Percentiles rank a stretch among this genome's conserved stretches.
Evolutionary conservation across 1,140 invertebrate genomes (phyloP).

Genomic region (Himalopsyche phryganea): DNA sequence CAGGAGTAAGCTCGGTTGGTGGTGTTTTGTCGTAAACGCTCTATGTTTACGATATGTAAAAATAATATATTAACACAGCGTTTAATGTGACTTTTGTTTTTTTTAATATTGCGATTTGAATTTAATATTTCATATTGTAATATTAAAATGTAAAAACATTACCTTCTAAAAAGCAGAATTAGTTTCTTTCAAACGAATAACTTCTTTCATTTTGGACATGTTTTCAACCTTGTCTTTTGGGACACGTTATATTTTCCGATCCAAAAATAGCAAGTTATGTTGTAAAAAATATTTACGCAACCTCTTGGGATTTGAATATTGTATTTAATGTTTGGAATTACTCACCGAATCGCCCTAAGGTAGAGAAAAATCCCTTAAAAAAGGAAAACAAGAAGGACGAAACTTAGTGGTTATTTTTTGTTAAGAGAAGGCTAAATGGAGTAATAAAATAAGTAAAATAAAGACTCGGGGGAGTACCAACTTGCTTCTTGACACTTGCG

Average conservation of each 20-base stretch:
- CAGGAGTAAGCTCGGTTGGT: too few relatives aligned
- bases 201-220: too few relatives aligned
- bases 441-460: constrained; percentile 32
- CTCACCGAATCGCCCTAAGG: not conserved
- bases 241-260: not conserved
- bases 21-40: too few relatives aligned
- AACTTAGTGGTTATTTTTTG: constrained; percentile 7
- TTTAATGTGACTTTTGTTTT: too few relatives aligned
- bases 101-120: too few relatives aligned
- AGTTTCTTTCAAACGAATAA: too few relatives aligned
- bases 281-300: not conserved
- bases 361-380: constrained; percentile 3
- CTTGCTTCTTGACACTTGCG: constrained; percentile 23
- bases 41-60: too few relatives aligned
- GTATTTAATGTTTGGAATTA: not conserved
- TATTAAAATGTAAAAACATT: too few relatives aligned
- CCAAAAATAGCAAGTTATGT: not conserved
- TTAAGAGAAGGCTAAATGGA: constrained; percentile 5
- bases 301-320: not conserved
- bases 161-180: not conserved
- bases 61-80: too few relatives aligned
- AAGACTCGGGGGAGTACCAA: constrained; percentile 28
- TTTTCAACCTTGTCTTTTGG: too few relatives aligned
- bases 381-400: not conserved
- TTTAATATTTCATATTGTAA: too few relatives aligned